phyloP scores from a whole-genome alignment of 2,888 invertebrate genomes.

The Apodemia zela region DNA sequence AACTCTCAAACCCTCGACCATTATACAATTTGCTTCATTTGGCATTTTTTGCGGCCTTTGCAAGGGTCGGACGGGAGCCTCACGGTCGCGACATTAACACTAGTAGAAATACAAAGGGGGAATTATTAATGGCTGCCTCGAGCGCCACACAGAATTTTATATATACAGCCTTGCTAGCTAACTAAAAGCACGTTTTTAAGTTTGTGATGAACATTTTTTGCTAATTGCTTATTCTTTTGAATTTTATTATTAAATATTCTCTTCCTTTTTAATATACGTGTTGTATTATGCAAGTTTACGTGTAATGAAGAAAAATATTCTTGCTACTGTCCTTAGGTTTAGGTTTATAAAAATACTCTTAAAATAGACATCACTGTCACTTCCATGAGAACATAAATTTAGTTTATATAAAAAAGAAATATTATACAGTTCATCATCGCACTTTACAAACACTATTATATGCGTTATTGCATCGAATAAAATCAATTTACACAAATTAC shows the following conservation, averaged over 20 bases:
- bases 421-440: no score
- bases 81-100: conserved; percentile 33
- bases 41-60: conserved; percentile 14
- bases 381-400: no score
- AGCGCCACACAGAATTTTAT: conserved; percentile 28
- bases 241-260: background rate
- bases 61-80: conserved; percentile 26
- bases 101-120: conserved; percentile 33
- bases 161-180: conserved; percentile 18
- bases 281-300: no score
- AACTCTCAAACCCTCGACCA: background rate
- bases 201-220: conserved; percentile 16
- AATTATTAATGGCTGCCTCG: conserved; percentile 35
- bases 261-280: background rate
- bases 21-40: conserved; percentile 16
- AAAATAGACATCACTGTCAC: no score
- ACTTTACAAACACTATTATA: no score
- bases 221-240: conserved; percentile 19
- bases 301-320: no score
- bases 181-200: conserved; percentile 22
- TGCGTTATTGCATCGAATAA: no score
- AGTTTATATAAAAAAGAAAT: no score
- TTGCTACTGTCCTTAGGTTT: no score
- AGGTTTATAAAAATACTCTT: no score
- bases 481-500: no score